Conservation (phyloP, 2,797 vertebrate species). For the Takifugu rubripes region DNA sequence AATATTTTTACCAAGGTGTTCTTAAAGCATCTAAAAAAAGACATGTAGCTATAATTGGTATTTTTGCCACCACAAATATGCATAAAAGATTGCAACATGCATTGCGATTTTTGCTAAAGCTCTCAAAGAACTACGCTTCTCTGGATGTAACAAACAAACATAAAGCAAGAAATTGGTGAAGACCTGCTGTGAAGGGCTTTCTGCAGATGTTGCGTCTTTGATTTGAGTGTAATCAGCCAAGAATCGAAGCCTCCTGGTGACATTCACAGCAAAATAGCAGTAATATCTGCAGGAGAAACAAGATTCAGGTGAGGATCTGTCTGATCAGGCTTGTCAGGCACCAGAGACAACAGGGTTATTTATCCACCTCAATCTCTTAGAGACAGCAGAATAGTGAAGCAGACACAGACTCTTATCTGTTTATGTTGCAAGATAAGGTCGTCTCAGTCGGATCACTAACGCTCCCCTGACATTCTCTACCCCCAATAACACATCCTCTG, state of each 20-base stretch:
- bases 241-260: constrained; percentile 55
- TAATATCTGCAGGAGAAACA: constrained; percentile 31
- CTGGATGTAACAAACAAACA: constrained; percentile 25
- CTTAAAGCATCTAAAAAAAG: too few species aligned
- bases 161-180: too few species aligned
- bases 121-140: too few species aligned
- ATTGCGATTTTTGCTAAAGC: too few species aligned
- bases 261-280: constrained; percentile 35
- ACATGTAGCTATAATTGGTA: too few species aligned
- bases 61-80: too few species aligned
- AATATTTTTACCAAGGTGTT: too few species aligned
- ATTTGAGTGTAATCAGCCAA: constrained; percentile 48
- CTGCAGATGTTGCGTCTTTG: constrained; percentile 62
- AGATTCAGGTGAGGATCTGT: constrained; percentile 46
- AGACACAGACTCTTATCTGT: constrained; percentile 78
- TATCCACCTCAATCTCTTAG: constrained; percentile 70
- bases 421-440: constrained; percentile 82
- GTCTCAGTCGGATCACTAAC: constrained; percentile 78
- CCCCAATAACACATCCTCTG: constrained; percentile 49
- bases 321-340: constrained; percentile 50
- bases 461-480: constrained; percentile 71
- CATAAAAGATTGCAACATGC: too few species aligned
- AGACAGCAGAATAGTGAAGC: constrained; percentile 66
- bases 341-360: constrained; percentile 70
- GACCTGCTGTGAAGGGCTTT: constrained; percentile 34